A percentile compares a stretch with the other conserved stretches of the same genome.
These are phyloP conservation scores for Dendrocopos noguchii DNA, from an alignment of 2,113 vertebrate species.

Conservation along the genomic window DNA sequence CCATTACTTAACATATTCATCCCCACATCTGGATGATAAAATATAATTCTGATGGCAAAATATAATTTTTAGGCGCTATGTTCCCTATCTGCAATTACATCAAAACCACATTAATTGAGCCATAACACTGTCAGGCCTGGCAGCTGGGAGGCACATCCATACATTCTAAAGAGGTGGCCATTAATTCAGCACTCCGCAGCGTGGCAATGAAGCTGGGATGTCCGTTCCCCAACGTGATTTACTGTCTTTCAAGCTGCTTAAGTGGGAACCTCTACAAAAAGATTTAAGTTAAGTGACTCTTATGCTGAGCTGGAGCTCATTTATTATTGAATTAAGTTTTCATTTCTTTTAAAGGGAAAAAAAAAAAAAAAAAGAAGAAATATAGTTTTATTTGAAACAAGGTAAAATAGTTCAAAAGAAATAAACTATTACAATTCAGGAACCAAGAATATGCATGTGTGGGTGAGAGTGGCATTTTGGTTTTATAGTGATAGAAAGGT, in stretches of 20 bases:
- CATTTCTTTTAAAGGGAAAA: conserved; percentile 79
- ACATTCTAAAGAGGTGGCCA: conserved; percentile 82
- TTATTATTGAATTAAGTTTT: conserved; percentile 91
- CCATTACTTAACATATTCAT: conserved; percentile 63
- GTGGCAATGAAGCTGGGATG: conserved; percentile 80
- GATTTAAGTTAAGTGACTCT: conserved; percentile 92
- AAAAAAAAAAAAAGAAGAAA: conserved; percentile 79
- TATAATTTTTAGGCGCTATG: conserved; percentile 78
- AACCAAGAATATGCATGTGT: conserved; percentile 39
- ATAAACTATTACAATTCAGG: conserved; percentile 53
- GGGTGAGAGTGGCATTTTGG: conserved; percentile 5
- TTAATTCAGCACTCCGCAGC: conserved; percentile 79
- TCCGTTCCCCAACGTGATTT: conserved; percentile 83
- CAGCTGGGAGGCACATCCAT: conserved; percentile 83
- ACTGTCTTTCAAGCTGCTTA: conserved; percentile 86
- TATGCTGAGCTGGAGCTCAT: conserved; percentile 83
- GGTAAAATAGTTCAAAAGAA: conserved; percentile 76
- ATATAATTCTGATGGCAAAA: conserved; percentile 77
- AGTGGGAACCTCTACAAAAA: conserved; percentile 89
- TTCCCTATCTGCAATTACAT: conserved; percentile 83
- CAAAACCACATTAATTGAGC: conserved; percentile 88
- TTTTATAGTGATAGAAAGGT: neutral
- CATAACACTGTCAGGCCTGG: conserved; percentile 82
- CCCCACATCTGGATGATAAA: conserved; percentile 74
- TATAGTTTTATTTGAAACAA: conserved; percentile 77